phyloP scores from a whole-genome alignment of 2,797 vertebrate genomes.

The Brachyalestes nurse region DNA sequence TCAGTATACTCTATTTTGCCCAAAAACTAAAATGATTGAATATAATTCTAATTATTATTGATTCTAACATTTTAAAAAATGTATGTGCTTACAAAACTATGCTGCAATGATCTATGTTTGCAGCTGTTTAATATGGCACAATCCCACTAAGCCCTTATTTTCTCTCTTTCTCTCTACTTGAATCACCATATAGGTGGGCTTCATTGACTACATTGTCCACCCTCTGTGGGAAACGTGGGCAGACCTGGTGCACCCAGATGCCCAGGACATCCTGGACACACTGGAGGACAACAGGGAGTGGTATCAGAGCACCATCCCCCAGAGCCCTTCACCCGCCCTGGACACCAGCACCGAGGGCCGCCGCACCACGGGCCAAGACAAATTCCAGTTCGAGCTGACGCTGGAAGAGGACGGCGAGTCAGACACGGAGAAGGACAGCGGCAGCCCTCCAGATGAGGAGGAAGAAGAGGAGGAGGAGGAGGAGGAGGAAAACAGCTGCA shows the following conservation, averaged over 20 bases:
- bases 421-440: constrained; percentile 96
- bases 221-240: constrained; percentile 99
- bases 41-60: no score
- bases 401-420: constrained; percentile 97
- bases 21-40: no score
- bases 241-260: constrained; percentile 96
- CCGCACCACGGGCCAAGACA: constrained; percentile 89
- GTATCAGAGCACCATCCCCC: constrained; percentile 99
- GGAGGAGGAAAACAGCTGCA: constrained; percentile 95
- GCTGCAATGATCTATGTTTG: no score
- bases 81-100: no score
- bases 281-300: constrained; percentile 99
- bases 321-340: constrained; percentile 92
- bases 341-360: constrained; percentile 89
- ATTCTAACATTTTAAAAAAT: no score
- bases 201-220: constrained; percentile 99
- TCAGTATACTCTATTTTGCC: no score
- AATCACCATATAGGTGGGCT: constrained; percentile 85
- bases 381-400: constrained; percentile 98
- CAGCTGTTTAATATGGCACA: no score
- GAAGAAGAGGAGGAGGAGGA: constrained; percentile 90
- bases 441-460: constrained; percentile 92
- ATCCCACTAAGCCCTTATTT: neutral
- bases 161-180: neutral
- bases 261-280: constrained; percentile 97